Percentiles rank a stretch among this genome's conserved stretches.
These are phyloP conservation scores for Epizoanthus stellaris DNA, from an alignment of 92 coral and sea anemone genomes.

Conservation along the genomic window DNA sequence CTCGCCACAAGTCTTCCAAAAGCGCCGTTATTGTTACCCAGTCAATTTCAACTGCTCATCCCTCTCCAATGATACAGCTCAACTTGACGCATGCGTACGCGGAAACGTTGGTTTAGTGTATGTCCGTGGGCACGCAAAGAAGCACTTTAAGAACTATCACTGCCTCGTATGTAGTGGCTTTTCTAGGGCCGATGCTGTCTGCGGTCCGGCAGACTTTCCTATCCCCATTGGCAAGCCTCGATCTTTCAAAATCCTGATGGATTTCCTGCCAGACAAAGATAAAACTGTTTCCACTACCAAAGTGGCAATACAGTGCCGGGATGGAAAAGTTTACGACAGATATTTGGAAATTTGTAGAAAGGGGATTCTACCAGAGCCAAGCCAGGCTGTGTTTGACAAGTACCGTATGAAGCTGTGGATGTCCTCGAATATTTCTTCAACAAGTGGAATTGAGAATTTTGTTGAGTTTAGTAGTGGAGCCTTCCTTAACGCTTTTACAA, in stretches of 20 bases:
- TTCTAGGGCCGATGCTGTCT: background rate
- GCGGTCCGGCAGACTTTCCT: constrained; percentile 3
- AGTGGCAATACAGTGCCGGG: constrained; percentile 11
- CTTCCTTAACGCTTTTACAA: constrained; percentile 45
- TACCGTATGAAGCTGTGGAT: constrained; percentile 72
- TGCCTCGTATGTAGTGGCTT: constrained; percentile 8
- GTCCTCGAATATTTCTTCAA: constrained; percentile 24
- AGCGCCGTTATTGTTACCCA: constrained; percentile 4
- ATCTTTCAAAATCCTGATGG: constrained; percentile 33
- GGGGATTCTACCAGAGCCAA: constrained; percentile 42
- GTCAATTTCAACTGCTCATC: background rate
- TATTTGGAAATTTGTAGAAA: constrained; percentile 68
- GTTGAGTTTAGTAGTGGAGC: constrained; percentile 16
- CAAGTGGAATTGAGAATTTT: background rate
- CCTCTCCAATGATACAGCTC: background rate
- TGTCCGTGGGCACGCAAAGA: constrained; percentile 10
- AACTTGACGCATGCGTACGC: background rate
- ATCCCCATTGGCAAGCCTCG: background rate
- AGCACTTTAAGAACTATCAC: background rate
- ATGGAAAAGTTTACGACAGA: constrained; percentile 55
- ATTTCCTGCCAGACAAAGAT: constrained; percentile 1
- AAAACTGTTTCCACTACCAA: background rate
- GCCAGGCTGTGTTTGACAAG: constrained; percentile 62
- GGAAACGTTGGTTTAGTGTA: constrained; percentile 14
- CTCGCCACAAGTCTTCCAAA: background rate